phyloP scores from a whole-genome alignment of 2,888 invertebrate species.

The Pristionchus maxplancki region DNA sequence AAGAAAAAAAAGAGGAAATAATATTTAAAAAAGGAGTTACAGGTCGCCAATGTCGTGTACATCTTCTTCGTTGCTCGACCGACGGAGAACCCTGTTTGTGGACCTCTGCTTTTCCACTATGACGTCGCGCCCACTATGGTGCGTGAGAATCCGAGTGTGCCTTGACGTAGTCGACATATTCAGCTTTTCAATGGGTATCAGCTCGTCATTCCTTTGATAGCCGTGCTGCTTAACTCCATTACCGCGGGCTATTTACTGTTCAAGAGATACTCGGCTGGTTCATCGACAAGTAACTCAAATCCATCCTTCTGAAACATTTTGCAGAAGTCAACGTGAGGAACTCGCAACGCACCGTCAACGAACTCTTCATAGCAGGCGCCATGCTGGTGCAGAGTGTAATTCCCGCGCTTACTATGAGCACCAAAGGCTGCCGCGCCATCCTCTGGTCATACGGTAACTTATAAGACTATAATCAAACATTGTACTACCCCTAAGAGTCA shows the following conservation, averaged over 20 bases:
- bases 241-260: neutral
- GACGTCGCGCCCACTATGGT: neutral
- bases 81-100: neutral
- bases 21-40: too few relatives aligned
- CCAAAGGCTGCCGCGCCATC: constrained; percentile 12
- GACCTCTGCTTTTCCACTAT: neutral
- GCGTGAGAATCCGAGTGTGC: neutral
- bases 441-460: neutral
- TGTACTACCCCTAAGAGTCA: too few relatives aligned
- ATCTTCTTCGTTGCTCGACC: constrained; percentile 9
- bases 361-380: constrained; percentile 5
- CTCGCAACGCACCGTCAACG: neutral
- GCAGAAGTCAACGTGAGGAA: neutral
- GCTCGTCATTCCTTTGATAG: constrained; percentile 4
- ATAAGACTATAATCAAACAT: too few relatives aligned
- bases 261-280: constrained; percentile 2
- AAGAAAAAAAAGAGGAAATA: too few relatives aligned
- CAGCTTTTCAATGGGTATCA: neutral
- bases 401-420: constrained; percentile 28
- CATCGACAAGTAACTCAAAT: neutral
- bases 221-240: neutral
- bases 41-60: constrained; percentile 2
- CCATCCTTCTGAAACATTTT: neutral
- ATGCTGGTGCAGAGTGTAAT: neutral
- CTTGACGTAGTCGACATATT: neutral